A percentile compares a stretch with the other conserved stretches of the same genome.
These are phyloP conservation scores for Boloria selene DNA, from an alignment of 2,888 invertebrate genomes.

Conservation along the genomic window DNA sequence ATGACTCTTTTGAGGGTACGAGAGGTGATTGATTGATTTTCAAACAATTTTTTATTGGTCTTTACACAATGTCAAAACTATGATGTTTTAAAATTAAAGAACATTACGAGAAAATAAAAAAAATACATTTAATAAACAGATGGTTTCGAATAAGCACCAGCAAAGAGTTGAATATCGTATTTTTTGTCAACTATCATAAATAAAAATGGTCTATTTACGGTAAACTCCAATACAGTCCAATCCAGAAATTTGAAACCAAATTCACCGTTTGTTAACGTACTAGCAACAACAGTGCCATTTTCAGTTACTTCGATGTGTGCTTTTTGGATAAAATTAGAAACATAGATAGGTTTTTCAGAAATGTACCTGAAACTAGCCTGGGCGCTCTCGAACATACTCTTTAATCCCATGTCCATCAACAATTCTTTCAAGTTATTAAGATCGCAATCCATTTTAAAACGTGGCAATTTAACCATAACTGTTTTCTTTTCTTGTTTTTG, in stretches of 20 bases:
- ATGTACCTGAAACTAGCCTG: conserved; percentile 56
- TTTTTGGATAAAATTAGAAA: conserved; percentile 68
- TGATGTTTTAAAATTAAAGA: too few relatives aligned
- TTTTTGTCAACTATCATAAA: conserved; percentile 68
- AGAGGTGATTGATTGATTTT: too few relatives aligned
- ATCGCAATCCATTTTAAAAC: conserved; percentile 81
- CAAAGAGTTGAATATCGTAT: conserved; percentile 58
- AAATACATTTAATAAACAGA: conserved; percentile 48
- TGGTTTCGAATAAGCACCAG: conserved; percentile 70
- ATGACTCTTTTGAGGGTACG: conserved; percentile 54
- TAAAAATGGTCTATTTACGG: conserved; percentile 65
- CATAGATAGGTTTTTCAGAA: conserved; percentile 52
- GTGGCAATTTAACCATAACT: conserved; percentile 82
- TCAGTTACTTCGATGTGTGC: conserved; percentile 69
- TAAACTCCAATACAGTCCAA: conserved; percentile 51
- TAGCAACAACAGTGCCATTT: conserved; percentile 61
- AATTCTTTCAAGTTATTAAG: conserved; percentile 71
- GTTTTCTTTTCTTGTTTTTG: conserved; percentile 44
- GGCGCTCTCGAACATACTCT: conserved; percentile 54
- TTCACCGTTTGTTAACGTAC: conserved; percentile 50
- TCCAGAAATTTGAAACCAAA: conserved; percentile 51
- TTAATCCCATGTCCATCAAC: conserved; percentile 67
- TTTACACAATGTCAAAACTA: too few relatives aligned
- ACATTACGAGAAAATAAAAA: neutral
- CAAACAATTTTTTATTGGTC: too few relatives aligned